Evolutionary conservation across 53 echinoderm and acorn worm species (phyloP).

Genomic region (Paracentrotus lividus): DNA sequence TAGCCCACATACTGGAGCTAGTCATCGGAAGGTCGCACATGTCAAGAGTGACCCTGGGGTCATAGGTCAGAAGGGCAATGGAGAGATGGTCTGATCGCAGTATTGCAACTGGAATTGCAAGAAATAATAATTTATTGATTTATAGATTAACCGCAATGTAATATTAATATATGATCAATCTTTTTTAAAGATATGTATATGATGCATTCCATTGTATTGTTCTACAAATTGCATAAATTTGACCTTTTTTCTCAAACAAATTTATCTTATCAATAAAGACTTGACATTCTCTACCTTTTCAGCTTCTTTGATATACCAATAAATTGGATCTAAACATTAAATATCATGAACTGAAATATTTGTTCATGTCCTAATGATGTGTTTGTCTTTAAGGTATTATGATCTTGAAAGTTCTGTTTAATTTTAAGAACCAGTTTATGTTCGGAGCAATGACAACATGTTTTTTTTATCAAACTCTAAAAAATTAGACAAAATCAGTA

Average conservation of each 20-base stretch:
- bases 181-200: conserved; percentile 20
- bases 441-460: no score
- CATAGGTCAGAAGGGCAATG: conserved; percentile 62
- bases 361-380: background rate
- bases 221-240: background rate
- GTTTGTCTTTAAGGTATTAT: background rate
- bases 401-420: no score
- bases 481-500: no score
- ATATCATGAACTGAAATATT: background rate
- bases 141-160: background rate
- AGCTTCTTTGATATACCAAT: background rate
- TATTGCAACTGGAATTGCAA: conserved; percentile 25
- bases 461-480: no score
- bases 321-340: background rate
- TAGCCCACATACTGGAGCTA: conserved; percentile 1
- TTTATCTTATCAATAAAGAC: background rate
- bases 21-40: conserved; percentile 51
- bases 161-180: conserved; percentile 37
- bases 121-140: conserved; percentile 37
- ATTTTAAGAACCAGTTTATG: no score
- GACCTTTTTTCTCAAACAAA: background rate
- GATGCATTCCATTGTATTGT: conserved; percentile 40
- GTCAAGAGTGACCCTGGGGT: conserved; percentile 57
- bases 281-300: background rate
- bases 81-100: conserved; percentile 62